These are phyloP conservation scores for Abrostola tripartita DNA, from an alignment of 2,888 invertebrate genomes.

Conservation along the genomic window DNA sequence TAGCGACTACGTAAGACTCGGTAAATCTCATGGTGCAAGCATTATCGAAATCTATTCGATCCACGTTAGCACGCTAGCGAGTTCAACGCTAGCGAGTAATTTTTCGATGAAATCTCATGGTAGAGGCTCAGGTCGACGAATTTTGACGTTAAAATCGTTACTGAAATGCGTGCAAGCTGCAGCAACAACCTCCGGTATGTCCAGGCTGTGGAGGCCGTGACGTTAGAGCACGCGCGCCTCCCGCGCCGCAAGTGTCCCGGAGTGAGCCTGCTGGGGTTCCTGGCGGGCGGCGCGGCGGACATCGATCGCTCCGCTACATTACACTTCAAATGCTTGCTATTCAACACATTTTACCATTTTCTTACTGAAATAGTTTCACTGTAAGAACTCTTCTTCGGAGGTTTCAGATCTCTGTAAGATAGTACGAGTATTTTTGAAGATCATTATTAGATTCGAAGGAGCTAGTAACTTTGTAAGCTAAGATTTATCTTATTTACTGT, in stretches of 20 bases:
- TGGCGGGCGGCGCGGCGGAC: neutral
- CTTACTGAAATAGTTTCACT: slow-evolving; percentile 17
- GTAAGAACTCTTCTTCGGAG: neutral
- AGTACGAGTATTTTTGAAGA: slow-evolving; percentile 2
- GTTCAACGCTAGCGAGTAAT: neutral
- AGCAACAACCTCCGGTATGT: too few relatives aligned
- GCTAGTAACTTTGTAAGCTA: too few relatives aligned
- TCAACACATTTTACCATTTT: slow-evolving; percentile 29
- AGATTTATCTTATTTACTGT: too few relatives aligned
- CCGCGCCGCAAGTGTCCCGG: neutral
- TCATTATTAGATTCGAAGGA: neutral
- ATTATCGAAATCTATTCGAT: neutral
- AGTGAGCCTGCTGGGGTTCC: slow-evolving; percentile 9
- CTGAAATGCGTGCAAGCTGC: too few relatives aligned
- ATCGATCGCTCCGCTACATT: slow-evolving; percentile 30
- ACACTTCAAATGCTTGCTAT: slow-evolving; percentile 25
- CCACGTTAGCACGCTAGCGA: neutral
- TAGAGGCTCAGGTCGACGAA: too few relatives aligned
- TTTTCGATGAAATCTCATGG: neutral
- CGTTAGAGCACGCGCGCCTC: too few relatives aligned
- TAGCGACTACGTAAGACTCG: neutral
- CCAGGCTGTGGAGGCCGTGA: too few relatives aligned
- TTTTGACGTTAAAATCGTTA: too few relatives aligned
- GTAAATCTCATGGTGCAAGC: neutral
- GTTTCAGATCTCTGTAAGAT: neutral